Base-by-base conservation (phyloP, 2,888 invertebrate genomes). In the Drosophila borealis region DNA sequence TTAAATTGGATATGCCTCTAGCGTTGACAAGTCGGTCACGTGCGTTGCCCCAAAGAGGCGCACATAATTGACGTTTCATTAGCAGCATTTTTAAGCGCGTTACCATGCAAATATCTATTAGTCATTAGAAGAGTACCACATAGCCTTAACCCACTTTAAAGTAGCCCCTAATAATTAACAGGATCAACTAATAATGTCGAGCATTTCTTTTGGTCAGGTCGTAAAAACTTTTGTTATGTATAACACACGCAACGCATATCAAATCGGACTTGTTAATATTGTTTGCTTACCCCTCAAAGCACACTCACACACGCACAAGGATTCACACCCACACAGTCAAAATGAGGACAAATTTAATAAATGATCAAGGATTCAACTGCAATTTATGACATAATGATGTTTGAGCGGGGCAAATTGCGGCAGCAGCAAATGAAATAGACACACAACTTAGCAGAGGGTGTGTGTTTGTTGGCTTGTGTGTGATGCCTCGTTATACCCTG, bases 1-100 rank as follows among this genome's bases (percentile, higher is more conserved):
- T 88, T 89, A 89, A 88, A 89, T 89, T 79, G 89, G 80, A 85
- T 80, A 88, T 89, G 89, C 85, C 75, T 72, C 74, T 65, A 70
- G 85, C 70, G 82, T 85, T 85, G 89, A 89, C 86, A 89, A 86
- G 81, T 78, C 81, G 84, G 89, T 89, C 89, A 86, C 86, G 86
- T 89, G 74, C 88, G 64, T 21, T 48, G 65, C 55, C 49, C 67
- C 59, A 65, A 86, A 73, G 81, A 81, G 76, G 73, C 69, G 70
- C 78, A 86, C 77, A 81, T 88, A 88, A 88, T 88, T 88, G 86
- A 81, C 81, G 76, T 89, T 88, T 81, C 76, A 89, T 89, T 90
- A 83, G 86, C 71, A 70, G 60, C 71, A 77, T 78, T 87, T 88
- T 77, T 67, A 57, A 66, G 74, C 74, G 65, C 63, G 72, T 83